Evolutionary conservation across 2,797 vertebrate genomes (phyloP).

Genomic region (Phrynocephalus vlangalii): DNA sequence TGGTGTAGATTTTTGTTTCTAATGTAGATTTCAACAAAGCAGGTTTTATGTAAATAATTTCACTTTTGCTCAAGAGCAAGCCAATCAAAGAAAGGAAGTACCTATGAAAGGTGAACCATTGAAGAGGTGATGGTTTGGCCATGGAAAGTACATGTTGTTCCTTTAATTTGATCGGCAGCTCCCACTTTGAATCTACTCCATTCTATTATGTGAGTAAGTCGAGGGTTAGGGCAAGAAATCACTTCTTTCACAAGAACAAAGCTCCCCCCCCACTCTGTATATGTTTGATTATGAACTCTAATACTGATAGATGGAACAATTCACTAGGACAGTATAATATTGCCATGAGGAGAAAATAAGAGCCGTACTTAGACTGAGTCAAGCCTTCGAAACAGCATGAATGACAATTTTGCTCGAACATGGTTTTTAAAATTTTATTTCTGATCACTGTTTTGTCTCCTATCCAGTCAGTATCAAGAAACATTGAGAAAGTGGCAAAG

Average conservation of each 20-base stretch:
- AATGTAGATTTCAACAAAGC: neutral
- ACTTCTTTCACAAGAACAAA: neutral
- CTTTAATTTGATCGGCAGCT: neutral
- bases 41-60: neutral
- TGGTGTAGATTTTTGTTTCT: neutral
- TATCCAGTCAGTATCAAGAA: conserved; percentile 60
- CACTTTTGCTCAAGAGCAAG: neutral
- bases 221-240: neutral
- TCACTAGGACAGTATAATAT: neutral
- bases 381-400: conserved; percentile 46
- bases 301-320: neutral
- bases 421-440: conserved; percentile 38
- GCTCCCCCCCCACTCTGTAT: neutral
- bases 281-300: conserved; percentile 3
- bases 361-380: conserved; percentile 29
- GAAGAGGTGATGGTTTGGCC: neutral
- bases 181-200: neutral
- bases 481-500: conserved; percentile 49
- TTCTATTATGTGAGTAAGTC: neutral
- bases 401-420: conserved; percentile 45
- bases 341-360: conserved; percentile 11
- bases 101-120: neutral
- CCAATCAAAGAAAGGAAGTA: neutral
- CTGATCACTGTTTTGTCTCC: conserved; percentile 44
- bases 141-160: neutral